Percentiles rank a stretch among this genome's conserved stretches.
These are phyloP conservation scores for Zosterops hypoxanthus DNA, from an alignment of 2,113 vertebrate genomes.

Conservation along the genomic window DNA sequence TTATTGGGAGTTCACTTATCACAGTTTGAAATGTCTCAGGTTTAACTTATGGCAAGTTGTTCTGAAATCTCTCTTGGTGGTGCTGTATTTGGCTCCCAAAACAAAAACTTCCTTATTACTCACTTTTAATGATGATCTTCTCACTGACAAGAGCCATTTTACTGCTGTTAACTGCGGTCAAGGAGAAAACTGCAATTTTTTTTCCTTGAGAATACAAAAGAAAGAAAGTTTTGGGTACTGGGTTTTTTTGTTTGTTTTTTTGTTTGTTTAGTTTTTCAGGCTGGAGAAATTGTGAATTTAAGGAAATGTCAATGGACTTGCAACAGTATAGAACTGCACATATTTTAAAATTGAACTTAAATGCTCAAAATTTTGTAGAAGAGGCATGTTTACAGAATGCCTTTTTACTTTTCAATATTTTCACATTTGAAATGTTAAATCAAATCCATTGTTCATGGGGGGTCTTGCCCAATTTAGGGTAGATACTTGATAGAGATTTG, in stretches of 20 bases:
- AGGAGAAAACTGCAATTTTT: not conserved
- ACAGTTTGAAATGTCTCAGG: not conserved
- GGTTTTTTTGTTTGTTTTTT: too few species aligned
- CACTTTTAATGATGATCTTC: not conserved
- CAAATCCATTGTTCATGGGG: not conserved
- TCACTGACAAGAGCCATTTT: not conserved
- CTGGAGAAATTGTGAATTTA: not conserved
- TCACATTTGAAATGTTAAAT: not conserved
- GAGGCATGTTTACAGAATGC: not conserved
- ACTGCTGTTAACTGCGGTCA: not conserved
- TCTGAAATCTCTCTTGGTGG: not conserved
- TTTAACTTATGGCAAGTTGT: not conserved
- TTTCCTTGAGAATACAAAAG: not conserved
- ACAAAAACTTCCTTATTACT: not conserved
- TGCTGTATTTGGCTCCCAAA: not conserved
- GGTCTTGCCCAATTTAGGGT: not conserved
- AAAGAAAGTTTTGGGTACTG: not conserved
- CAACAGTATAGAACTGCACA: fast-evolving
- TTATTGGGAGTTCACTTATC: slow-evolving; percentile 18
- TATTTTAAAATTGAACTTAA: not conserved
- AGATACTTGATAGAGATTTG: not conserved
- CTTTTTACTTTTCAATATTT: not conserved
- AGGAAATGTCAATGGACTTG: not conserved
- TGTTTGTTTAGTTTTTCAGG: not conserved
- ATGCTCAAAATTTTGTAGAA: not conserved